phyloP scores from a whole-genome alignment of 2,888 invertebrate species.

The Arrhopalites spinosus region DNA sequence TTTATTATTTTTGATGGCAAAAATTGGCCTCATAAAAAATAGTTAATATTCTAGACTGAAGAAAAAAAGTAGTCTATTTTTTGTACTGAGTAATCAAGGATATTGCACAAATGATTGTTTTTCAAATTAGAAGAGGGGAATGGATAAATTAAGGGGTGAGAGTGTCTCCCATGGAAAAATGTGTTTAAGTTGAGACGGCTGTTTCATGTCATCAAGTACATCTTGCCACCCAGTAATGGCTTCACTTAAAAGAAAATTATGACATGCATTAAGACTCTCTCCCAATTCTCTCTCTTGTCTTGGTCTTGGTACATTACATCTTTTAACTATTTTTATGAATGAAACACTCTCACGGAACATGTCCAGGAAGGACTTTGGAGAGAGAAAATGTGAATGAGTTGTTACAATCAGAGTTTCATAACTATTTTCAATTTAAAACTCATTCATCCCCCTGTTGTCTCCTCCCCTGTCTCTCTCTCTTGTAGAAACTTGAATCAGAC shows the following conservation, averaged over 20 bases:
- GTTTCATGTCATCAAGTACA: constrained; percentile 42
- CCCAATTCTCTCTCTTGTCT: background rate
- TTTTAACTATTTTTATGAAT: too few species aligned
- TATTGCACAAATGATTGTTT: background rate
- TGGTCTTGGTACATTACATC: too few species aligned
- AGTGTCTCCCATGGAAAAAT: background rate
- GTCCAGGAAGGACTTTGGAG: too few species aligned
- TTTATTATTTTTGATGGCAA: too few species aligned
- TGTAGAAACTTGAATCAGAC: background rate
- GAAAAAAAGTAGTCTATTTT: too few species aligned
- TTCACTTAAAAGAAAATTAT: constrained; percentile 49
- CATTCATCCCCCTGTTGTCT: constrained; percentile 17
- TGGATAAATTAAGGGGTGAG: background rate
- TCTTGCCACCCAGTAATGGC: constrained; percentile 45
- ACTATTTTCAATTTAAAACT: constrained; percentile 16
- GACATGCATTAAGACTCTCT: constrained; percentile 41
- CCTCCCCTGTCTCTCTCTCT: too few species aligned
- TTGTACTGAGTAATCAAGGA: too few species aligned
- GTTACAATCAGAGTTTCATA: constrained; percentile 7
- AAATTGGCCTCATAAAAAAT: too few species aligned
- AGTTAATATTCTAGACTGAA: background rate
- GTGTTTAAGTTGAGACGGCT: constrained; percentile 29
- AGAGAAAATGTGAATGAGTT: background rate
- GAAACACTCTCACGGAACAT: too few species aligned
- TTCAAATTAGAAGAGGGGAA: background rate